Conservation (phyloP, 2,113 vertebrate genomes). For the Platycercus adscitus region DNA sequence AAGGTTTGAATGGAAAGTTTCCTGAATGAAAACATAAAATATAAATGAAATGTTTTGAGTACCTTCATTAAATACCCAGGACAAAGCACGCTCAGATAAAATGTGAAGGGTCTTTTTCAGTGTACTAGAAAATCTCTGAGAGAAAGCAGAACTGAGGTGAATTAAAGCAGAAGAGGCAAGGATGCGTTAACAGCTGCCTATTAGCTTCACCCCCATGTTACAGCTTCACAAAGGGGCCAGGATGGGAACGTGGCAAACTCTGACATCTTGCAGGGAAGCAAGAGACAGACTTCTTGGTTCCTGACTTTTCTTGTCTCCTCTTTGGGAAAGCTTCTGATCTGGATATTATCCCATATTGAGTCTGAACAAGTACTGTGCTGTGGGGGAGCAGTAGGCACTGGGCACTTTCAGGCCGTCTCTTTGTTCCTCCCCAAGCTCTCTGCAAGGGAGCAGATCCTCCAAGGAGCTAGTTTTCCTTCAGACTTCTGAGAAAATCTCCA, state of each 20-base stretch:
- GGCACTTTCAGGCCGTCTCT: neutral
- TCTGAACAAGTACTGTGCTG: fast-evolving
- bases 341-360: fast-evolving
- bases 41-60: neutral
- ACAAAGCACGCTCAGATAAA: neutral
- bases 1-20: neutral
- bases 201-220: neutral
- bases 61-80: neutral
- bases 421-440: neutral
- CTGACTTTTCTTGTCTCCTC: neutral
- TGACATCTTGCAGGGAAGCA: neutral
- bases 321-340: neutral
- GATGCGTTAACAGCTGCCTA: fast-evolving
- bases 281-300: neutral
- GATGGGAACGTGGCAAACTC: neutral
- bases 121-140: neutral
- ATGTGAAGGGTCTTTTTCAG: neutral
- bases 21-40: neutral
- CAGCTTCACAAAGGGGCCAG: neutral
- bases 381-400: neutral
- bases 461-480: neutral
- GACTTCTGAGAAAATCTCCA: neutral
- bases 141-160: neutral
- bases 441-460: neutral
- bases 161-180: neutral